Evolutionary conservation across 2,888 invertebrate genomes (phyloP), one percentile per base, ranked within the genome.

Genomic region (Dermolepida albohirtum): DNA sequence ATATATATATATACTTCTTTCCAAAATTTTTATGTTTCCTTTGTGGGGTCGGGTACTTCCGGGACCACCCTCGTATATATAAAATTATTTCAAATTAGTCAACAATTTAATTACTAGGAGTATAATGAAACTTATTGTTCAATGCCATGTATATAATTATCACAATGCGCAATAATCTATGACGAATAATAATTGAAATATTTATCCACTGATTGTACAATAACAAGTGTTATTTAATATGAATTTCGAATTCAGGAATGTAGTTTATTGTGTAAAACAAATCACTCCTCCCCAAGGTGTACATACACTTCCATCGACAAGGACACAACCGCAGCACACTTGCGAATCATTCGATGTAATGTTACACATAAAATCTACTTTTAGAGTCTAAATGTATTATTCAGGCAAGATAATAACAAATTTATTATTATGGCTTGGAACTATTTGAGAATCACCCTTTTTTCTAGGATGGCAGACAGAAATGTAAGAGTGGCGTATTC

Each of bases 221-320:
- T n/a, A n/a, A 64, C 66, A 55, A 55, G 66, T 66, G 57, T 55
- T 66, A 57, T 66, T 57, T 49, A 49, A 66, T 55, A 47, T 22
- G 14, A 22, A 27, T 66, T 47, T 40, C 51, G 39, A 51, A 66
- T 66, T 39, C 66, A 44, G 57, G 66, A 66, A 66, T 66, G 66
- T 34, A 57, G 47, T 47, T 55, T 51, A 14, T 17, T 29, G 43
- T 40, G 40, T 64, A 64, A 22, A 52, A 27, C 43, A 64, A 64
- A 43, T 64, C 14, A 51, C 51, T 50, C 12, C 43, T 29, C 55
- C 65, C 54, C 44, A 44, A 55, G 64, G 16, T 29, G 55, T 44
- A 34, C 40, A 65, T 44, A 34, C 40, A 27, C 54, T 40, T 16
- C 17, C 11, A 2, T 29, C 8, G 14, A 52, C 44, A 59, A 59